Evolutionary conservation across 2,888 invertebrate genomes (phyloP), one percentile per base, ranked within the genome.

Genomic region (Phymatocera aterrima): DNA sequence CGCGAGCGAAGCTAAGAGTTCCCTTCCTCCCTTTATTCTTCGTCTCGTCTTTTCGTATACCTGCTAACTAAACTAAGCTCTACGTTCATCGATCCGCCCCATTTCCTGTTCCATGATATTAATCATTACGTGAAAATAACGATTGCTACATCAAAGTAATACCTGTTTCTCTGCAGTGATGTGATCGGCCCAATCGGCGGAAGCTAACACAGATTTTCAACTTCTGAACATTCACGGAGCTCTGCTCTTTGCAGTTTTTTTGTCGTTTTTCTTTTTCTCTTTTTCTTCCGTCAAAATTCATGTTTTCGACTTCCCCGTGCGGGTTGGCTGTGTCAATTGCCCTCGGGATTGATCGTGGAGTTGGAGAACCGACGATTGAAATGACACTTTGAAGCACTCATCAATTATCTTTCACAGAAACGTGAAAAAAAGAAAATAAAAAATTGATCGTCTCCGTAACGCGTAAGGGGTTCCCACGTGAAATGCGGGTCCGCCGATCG

Each of bases 401-500:
- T 64, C 61, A 18, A 34, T 64, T 64, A 34, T 64, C 8, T 64
- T 18, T 18, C 28, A n/a, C n/a, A n/a, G n/a, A n/a, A n/a, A n/a
- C n/a, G n/a, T 24, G 0, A 10, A 18, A 60, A 10, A 18, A 10
- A 10, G 34, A 18, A 37, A 1, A 18, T 12, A 24, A 43, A 43
- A 15, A 43, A 65, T 46, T 28, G 24, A 68, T 43, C 2, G 68
- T 68, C n/a, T 46, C 68, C n/a, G 8, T 28, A n/a, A n/a, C n/a
- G n/a, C n/a, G 57, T 57, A 4, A 28, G 12, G 61, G 12, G 61
- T 72, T 72, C 72, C 51, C 72, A 72, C 72, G 72, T 51, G 34
- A 72, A 72, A 72, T 72, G 72, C 72, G 72, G 72, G 72, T 31
- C 24, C 61, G 34, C 18, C 61, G 61, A 64, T 64, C 61, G 61